These are phyloP conservation scores for Pogonomyrmex barbatus DNA, from an alignment of 1,140 invertebrate species.

Conservation along the genomic window DNA sequence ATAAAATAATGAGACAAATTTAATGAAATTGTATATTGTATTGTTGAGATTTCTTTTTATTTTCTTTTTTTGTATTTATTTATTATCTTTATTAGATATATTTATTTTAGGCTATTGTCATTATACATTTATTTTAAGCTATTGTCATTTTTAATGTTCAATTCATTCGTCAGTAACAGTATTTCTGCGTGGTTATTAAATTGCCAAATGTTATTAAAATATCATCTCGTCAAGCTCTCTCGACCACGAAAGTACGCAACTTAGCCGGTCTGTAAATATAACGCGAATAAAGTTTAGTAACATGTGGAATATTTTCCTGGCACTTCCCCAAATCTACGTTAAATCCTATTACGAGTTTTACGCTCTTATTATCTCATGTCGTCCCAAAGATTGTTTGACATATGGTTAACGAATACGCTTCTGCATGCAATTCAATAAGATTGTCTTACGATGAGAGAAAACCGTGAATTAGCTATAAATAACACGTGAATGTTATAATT, in stretches of 20 bases:
- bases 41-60: not conserved
- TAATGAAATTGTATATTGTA: not conserved
- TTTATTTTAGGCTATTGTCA: not conserved
- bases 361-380: constrained; percentile 1
- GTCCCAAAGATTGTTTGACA: constrained; percentile 24
- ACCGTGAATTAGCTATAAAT: not conserved
- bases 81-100: not conserved
- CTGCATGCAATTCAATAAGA: not conserved
- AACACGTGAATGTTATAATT: not conserved
- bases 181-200: constrained; percentile 2
- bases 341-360: constrained; percentile 29
- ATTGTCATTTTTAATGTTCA: not conserved
- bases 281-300: constrained; percentile 36
- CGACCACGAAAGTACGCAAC: not conserved
- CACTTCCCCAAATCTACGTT: constrained; percentile 28
- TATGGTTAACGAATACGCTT: not conserved
- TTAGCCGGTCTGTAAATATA: constrained; percentile 24
- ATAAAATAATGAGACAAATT: not conserved
- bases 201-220: constrained; percentile 41
- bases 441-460: not conserved
- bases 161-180: not conserved
- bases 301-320: constrained; percentile 18
- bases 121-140: not conserved
- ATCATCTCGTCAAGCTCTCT: not conserved
- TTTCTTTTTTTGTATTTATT: not conserved